Conservation (phyloP, 2,888 invertebrate genomes). For the Eupithecia tripunctaria region DNA sequence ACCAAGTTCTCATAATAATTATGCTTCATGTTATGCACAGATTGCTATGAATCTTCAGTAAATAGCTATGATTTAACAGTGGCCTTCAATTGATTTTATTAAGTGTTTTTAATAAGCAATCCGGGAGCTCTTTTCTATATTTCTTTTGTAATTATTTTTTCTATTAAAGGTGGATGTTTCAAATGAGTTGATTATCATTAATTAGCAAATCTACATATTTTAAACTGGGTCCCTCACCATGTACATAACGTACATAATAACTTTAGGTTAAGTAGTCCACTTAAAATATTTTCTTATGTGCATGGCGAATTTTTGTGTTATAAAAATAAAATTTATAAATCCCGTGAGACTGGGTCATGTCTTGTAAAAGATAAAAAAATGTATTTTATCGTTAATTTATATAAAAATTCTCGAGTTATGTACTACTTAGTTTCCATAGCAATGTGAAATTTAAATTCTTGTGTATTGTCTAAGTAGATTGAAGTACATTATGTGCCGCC, state of each 20-base stretch:
- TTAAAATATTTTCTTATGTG: constrained; percentile 62
- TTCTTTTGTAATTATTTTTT: constrained; percentile 57
- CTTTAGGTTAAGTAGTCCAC: constrained; percentile 68
- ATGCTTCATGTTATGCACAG: constrained; percentile 1
- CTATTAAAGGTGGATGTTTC: constrained; percentile 70
- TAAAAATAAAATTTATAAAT: constrained; percentile 46
- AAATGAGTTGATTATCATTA: constrained; percentile 65
- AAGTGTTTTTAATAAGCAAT: constrained; percentile 34
- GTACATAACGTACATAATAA: constrained; percentile 67
- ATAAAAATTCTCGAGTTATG: constrained; percentile 50
- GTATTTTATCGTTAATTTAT: constrained; percentile 57
- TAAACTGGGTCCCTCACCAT: constrained; percentile 61
- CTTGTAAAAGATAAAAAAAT: constrained; percentile 53
- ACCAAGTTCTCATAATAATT: constrained; percentile 11
- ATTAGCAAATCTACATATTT: constrained; percentile 66
- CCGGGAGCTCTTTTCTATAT: constrained; percentile 43
- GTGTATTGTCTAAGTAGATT: constrained; percentile 43
- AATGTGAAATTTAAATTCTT: constrained; percentile 51
- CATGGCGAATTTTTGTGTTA: constrained; percentile 54
- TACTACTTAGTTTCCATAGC: constrained; percentile 44
- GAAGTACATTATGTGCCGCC: constrained; percentile 45
- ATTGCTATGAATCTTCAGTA: background rate
- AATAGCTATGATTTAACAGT: constrained; percentile 52
- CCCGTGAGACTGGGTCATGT: constrained; percentile 49
- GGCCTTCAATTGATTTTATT: background rate